Percentiles rank a stretch among this genome's conserved stretches.
Conservation (phyloP, 2,113 vertebrate species). For the Salvator merianae region DNA sequence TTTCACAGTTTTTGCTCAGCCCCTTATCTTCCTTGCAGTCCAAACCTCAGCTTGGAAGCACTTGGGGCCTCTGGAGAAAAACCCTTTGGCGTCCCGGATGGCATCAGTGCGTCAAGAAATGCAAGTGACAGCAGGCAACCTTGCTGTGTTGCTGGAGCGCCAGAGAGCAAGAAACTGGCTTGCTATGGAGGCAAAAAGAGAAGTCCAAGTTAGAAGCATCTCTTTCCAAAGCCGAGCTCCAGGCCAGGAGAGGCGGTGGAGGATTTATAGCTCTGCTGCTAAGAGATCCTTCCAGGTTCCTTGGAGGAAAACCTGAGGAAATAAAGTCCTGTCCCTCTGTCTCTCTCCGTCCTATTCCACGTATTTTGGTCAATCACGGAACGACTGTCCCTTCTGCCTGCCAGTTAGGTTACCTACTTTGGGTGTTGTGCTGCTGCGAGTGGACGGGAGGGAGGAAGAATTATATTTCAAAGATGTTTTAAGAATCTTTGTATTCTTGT, state of each 20-base stretch:
- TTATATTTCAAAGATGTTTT: no score
- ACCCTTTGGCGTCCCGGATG: not conserved
- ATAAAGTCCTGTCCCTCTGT: not conserved
- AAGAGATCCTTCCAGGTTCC: not conserved
- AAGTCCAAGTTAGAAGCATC: no score
- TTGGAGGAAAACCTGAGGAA: not conserved
- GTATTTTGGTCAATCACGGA: no score
- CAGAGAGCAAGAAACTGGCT: no score
- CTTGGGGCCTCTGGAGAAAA: not conserved
- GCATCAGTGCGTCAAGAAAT: not conserved
- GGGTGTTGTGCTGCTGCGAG: no score
- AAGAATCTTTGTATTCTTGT: no score
- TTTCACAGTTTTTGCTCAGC: no score
- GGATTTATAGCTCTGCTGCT: not conserved
- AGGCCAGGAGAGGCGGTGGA: not conserved
- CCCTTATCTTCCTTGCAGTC: no score
- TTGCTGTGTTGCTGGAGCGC: not conserved
- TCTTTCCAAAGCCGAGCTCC: not conserved
- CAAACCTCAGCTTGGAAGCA: not conserved
- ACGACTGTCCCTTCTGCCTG: no score
- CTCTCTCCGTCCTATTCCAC: not conserved
- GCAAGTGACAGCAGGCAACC: not conserved
- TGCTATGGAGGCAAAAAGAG: not conserved
- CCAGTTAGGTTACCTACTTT: not conserved
- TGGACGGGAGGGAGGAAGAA: no score